These are phyloP conservation scores for Dinoponera quadriceps DNA, from an alignment of 1,140 invertebrate genomes.

Conservation along the genomic window DNA sequence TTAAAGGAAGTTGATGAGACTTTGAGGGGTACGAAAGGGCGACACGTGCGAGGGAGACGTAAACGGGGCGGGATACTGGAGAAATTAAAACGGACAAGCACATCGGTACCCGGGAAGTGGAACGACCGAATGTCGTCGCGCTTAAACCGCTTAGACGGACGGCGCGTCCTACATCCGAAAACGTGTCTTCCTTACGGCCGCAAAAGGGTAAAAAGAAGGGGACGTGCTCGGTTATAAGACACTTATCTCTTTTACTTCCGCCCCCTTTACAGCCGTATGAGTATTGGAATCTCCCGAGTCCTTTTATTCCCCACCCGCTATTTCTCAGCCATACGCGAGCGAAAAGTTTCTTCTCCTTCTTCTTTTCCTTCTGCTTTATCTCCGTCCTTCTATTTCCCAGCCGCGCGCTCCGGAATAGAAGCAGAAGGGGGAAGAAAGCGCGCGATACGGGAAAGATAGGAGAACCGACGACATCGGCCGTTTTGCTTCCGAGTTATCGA, in stretches of 20 bases:
- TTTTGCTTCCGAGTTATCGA: constrained; percentile 17
- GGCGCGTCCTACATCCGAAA: not conserved
- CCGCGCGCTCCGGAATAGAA: not conserved
- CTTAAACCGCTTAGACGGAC: no score
- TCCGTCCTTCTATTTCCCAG: not conserved
- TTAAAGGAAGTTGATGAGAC: constrained; percentile 56
- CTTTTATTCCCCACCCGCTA: not conserved
- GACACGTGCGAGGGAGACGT: not conserved
- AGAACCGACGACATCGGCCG: constrained; percentile 24
- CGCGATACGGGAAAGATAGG: not conserved
- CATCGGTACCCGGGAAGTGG: not conserved
- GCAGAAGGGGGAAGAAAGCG: not conserved
- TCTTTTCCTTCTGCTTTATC: not conserved
- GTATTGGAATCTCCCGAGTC: constrained; percentile 1
- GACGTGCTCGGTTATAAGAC: constrained; percentile 1
- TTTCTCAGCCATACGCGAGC: not conserved
- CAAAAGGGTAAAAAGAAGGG: constrained; percentile 26
- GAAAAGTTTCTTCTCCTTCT: constrained; percentile 14
- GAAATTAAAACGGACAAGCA: constrained; percentile 16
- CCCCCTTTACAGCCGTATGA: not conserved
- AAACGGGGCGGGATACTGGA: not conserved
- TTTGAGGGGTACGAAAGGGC: constrained; percentile 45
- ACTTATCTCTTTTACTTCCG: constrained; percentile 1
- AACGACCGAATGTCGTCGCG: not conserved
- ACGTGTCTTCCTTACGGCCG: not conserved